Base-by-base conservation (phyloP, 2,113 vertebrate genomes). In the Craseonycteris thonglongyai region DNA sequence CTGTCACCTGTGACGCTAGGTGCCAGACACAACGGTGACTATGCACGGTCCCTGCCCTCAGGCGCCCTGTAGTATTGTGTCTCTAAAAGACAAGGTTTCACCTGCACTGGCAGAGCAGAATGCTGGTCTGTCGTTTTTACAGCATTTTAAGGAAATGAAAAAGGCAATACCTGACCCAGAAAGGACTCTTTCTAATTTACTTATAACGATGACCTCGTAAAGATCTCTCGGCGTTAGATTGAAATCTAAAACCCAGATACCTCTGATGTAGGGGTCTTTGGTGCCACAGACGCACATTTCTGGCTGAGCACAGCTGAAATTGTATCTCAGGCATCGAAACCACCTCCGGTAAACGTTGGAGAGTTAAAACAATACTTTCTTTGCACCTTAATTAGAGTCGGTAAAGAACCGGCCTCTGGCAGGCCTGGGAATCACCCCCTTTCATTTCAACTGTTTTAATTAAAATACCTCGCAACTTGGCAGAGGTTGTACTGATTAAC, bases 381-480 rank as follows among this genome's bases (percentile, higher is more conserved):
- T 90, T 95, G 51, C 96, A 94, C 74, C 33, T 90, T 97, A 96
- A 96, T 96, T 97, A 91, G 96, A 95, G 89, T 95, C 85, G 91
- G 26, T 66, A 84, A 95, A 93, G 92, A 90, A 71, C 59, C 72
- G 87, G 87, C 82, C 30, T 93, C 93, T 94, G 76, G 81, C 68
- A 91, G 88, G 11, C 51, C 72, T 81, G 72, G 95, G 96, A 97
- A 97, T 95, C 63, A 96, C 81, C n/a, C 94, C 95, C 94, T 96
- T 96, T 97, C 90, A 93, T 89, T 96, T 94, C 93, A 85, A 95
- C 38, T 69, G 35, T 92, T 96, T 95, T 96, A 97, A 97, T 97
- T 96, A 97, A 96, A 96, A 95, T 91, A 69, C 89, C 88, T 74
- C 54, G 85, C 88, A 88, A 78, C 81, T 92, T 97, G 85, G 94